Conservation (phyloP, 2,113 vertebrate species). For the Propithecus coquereli region DNA sequence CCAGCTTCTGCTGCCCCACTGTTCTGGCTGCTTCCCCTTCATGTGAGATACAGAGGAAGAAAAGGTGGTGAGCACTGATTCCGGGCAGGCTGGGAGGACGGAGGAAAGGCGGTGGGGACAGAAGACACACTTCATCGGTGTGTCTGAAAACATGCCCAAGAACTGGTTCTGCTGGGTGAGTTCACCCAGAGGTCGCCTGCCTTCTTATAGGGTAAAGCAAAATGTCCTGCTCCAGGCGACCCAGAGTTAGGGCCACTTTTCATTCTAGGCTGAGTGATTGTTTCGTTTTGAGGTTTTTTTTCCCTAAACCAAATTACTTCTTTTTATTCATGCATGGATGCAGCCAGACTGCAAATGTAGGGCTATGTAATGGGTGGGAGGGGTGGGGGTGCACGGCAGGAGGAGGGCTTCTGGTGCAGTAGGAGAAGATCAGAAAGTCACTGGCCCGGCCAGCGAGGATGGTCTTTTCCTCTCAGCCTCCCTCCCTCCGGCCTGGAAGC, state of each 20-base stretch:
- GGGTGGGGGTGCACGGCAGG: background rate
- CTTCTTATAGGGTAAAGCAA: background rate
- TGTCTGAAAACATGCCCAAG: background rate
- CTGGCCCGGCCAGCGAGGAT: background rate
- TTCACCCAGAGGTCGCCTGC: slow-evolving; percentile 44
- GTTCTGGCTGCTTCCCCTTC: no score
- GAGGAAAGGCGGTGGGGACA: accelerated
- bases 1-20: background rate
- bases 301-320: background rate
- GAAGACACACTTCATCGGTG: background rate
- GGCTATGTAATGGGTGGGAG: background rate
- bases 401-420: background rate
- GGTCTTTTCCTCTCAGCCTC: background rate
- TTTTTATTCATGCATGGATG: background rate
- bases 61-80: background rate
- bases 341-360: background rate
- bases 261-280: background rate
- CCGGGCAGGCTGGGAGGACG: background rate
- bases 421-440: background rate
- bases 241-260: background rate
- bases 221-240: background rate
- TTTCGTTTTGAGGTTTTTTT: background rate
- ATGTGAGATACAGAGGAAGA: background rate
- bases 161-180: slow-evolving; percentile 55
- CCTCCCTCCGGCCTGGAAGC: background rate